These are phyloP conservation scores for Nycticebus coucang DNA, from an alignment of 2,113 vertebrate species.

Conservation along the genomic window DNA sequence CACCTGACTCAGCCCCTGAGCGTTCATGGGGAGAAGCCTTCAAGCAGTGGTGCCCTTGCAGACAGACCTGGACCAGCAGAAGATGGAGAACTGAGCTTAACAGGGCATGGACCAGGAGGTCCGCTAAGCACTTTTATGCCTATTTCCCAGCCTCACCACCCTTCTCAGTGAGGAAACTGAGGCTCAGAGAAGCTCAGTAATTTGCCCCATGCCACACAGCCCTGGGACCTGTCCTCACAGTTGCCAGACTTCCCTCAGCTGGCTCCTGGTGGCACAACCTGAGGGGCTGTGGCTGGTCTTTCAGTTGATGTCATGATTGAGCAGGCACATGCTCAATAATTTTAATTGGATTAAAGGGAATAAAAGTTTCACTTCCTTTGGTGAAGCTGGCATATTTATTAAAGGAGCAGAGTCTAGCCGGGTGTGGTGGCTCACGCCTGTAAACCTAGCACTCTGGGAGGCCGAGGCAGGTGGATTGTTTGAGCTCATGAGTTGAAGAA, in stretches of 20 bases:
- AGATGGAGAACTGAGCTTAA: rapidly evolving
- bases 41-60: rapidly evolving
- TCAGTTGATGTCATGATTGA: background rate
- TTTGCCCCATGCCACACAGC: background rate
- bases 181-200: background rate
- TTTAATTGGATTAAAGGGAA: background rate
- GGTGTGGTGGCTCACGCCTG: no score
- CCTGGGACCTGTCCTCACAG: background rate
- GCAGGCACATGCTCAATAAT: background rate
- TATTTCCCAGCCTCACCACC: rapidly evolving
- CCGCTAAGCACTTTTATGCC: rapidly evolving
- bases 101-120: rapidly evolving
- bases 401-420: background rate
- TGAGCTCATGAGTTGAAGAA: no score
- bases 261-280: background rate
- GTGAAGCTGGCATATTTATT: background rate
- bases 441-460: no score
- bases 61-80: rapidly evolving
- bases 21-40: background rate
- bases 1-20: background rate
- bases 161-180: background rate
- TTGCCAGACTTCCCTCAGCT: no score
- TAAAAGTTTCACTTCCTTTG: background rate
- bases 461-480: no score
- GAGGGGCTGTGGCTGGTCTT: background rate